A percentile compares a stretch with the other conserved stretches of the same genome.
phyloP scores from a whole-genome alignment of 2,888 invertebrate species.

The Galerucella nymphaeae region DNA sequence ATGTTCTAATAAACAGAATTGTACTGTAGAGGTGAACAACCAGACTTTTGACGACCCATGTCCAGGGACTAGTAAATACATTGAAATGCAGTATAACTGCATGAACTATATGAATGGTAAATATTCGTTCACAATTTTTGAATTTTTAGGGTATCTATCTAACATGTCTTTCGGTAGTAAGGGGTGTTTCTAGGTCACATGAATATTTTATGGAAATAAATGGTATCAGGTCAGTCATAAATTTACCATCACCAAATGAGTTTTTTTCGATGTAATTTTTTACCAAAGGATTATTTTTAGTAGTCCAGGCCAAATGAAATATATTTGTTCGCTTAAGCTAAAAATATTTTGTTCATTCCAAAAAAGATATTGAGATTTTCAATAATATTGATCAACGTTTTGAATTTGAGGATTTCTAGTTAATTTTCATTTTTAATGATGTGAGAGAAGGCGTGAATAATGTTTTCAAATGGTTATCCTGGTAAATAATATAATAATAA shows the following conservation, averaged over 20 bases:
- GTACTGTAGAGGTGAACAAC: constrained; percentile 59
- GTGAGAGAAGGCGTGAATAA: too few relatives aligned
- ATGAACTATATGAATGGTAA: constrained; percentile 65
- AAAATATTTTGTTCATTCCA: neutral
- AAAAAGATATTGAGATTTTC: too few relatives aligned
- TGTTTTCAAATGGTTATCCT: too few relatives aligned
- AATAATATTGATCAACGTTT: too few relatives aligned
- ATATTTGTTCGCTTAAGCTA: neutral
- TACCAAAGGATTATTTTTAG: neutral
- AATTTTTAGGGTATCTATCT: constrained; percentile 41
- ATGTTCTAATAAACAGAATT: constrained; percentile 60
- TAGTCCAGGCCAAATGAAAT: neutral
- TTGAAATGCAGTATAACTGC: constrained; percentile 71
- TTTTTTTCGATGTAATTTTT: neutral
- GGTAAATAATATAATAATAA: too few relatives aligned
- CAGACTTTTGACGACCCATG: constrained; percentile 70
- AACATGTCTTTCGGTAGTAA: constrained; percentile 37
- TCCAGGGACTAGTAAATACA: constrained; percentile 71
- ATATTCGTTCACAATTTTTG: constrained; percentile 41
- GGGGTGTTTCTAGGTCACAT: constrained; percentile 10
- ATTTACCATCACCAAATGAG: neutral
- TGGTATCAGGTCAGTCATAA: constrained; percentile 10
- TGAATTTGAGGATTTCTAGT: too few relatives aligned
- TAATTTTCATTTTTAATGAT: too few relatives aligned
- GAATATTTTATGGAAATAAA: constrained; percentile 2